Evolutionary conservation across 2,797 vertebrate species (phyloP), one percentile per base, ranked within the genome.

Genomic region (Microcaecilia unicolor): DNA sequence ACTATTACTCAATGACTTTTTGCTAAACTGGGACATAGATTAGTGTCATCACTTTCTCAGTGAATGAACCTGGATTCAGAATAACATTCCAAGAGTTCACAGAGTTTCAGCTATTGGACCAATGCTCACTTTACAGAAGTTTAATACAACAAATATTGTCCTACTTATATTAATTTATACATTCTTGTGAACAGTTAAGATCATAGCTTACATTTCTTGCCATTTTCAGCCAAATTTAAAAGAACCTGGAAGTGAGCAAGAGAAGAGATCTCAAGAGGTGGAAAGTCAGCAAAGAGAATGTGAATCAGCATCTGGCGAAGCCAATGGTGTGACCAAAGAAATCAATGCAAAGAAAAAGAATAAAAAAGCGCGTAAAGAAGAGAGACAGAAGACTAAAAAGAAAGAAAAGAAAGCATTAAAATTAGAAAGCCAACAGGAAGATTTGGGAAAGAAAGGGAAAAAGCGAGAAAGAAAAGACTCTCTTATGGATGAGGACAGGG

Each of bases 351-450:
- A 42, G 29, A 89, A 78, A 57, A 86, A 83, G 59, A 84, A 10
- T 19, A 84, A 86, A 34, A 65, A 70, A 23, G 76, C 87, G 25
- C 51, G 43, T 35, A 83, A 84, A 51, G 82, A 83, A 29, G 82
- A 86, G 19, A 61, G 80, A 26, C 74, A 80, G 53, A 81, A 91
- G 48, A 75, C 69, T 8, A 84, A 71, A 34, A 92, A 88, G 40
- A 81, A 70, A n/a, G 85, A 89, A 60, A 74, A 79, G 49, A 82
- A 85, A 25, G 64, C 79, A 9, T 10, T 69, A 12, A 74, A 57
- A 15, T 11, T 65, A 15, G 70, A 73, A 45, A 64, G 48, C 15
- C 58, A 58, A 9, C 47, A 28, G 7, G 67, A 51, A 22, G 50
- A 37, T 2, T 5, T 44, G 2, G 52, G 38, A 48, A 31, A 46